Evolutionary conservation across 2,888 invertebrate genomes (phyloP), one percentile per base, ranked within the genome.

Genomic region (Apeira syringaria): DNA sequence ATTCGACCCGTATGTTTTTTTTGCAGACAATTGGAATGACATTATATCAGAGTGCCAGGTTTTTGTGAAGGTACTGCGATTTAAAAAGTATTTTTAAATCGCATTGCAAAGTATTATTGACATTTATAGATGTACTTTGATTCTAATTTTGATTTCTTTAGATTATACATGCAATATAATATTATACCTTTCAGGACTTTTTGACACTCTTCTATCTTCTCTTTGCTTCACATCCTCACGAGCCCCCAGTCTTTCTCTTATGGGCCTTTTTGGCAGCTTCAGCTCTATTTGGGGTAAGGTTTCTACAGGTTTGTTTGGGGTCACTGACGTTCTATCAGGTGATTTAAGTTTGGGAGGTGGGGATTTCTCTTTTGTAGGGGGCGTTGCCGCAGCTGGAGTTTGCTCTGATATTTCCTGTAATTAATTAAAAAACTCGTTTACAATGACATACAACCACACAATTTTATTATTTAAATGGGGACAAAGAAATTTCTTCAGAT

Each of bases 131-230:
- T n/a, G n/a, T n/a, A n/a, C n/a, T n/a, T n/a, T n/a, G n/a, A n/a
- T n/a, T n/a, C n/a, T n/a, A n/a, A n/a, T n/a, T n/a, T n/a, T n/a
- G n/a, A n/a, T n/a, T n/a, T n/a, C n/a, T n/a, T n/a, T n/a, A n/a
- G n/a, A n/a, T n/a, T n/a, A n/a, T n/a, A n/a, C n/a, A n/a, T n/a
- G n/a, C n/a, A n/a, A n/a, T n/a, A n/a, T n/a, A n/a, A n/a, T n/a
- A 64, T 55, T 64, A 72, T 61, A 80, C 88, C 88, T 87, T 85
- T 88, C 87, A 51, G 85, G 85, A 68, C 81, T 86, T 5, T 76
- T 68, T 47, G 60, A 64, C 53, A 53, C 60, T 50, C 52, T 65
- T 17, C 64, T 59, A 13, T 52, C 46, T 42, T 62, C 64, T 49
- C 65, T 76, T 52, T 74, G 71, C 50, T 64, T 73, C 5, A 48